Evolutionary conservation across 2,797 vertebrate genomes (phyloP).

Genomic region (Uromys caudimaculatus): DNA sequence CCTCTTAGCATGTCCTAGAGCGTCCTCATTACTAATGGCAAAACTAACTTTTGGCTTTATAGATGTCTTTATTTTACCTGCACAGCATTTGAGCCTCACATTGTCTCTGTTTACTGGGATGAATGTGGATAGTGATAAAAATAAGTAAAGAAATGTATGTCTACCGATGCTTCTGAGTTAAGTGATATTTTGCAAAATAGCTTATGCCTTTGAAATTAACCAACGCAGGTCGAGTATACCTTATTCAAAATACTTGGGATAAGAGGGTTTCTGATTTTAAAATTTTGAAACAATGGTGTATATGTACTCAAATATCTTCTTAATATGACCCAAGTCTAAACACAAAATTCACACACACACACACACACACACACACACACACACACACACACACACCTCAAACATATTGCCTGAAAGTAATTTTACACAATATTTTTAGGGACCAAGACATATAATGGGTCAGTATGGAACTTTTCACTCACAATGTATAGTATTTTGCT

Average conservation of each 20-base stretch:
- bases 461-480: not conserved
- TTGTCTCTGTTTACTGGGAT: not conserved
- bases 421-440: not conserved
- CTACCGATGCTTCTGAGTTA: not conserved
- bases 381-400: not conserved
- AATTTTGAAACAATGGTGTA: not conserved
- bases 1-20: not conserved
- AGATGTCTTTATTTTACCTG: not conserved
- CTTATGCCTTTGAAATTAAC: conserved; percentile 38
- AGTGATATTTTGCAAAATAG: not conserved
- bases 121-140: not conserved
- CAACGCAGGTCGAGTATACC: not conserved
- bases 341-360: not conserved
- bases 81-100: conserved; percentile 78
- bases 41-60: not conserved
- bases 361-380: not conserved
- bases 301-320: not conserved
- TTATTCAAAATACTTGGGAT: not conserved
- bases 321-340: not conserved
- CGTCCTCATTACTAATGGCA: not conserved
- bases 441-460: not conserved
- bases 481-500: not conserved
- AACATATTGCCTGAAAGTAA: not conserved
- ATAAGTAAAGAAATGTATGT: not conserved
- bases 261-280: not conserved